A percentile compares a stretch with the other conserved stretches of the same genome.
Conservation (phyloP, 1,140 invertebrate species). For the Caligus rogercresseyi region DNA sequence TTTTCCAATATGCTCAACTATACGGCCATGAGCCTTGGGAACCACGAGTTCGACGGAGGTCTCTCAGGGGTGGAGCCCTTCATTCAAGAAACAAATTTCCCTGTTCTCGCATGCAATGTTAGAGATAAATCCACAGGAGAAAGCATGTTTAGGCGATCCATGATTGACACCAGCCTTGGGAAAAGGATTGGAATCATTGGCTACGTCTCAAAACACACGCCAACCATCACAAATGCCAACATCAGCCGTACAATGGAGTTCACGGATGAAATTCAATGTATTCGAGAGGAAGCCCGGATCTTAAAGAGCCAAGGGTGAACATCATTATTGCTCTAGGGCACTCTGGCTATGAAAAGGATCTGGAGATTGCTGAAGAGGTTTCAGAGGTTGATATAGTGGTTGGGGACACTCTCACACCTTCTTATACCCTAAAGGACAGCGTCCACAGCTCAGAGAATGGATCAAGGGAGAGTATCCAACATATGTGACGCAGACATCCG, state of each 20-base stretch:
- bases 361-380: slow-evolving; percentile 53
- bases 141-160: slow-evolving; percentile 32
- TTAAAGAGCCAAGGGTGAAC: slow-evolving; percentile 39
- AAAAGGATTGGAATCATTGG: slow-evolving; percentile 63
- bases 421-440: slow-evolving; percentile 35
- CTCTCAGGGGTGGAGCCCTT: slow-evolving; percentile 54
- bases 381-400: slow-evolving; percentile 67
- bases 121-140: slow-evolving; percentile 43
- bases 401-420: slow-evolving; percentile 77
- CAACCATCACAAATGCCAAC: slow-evolving; percentile 22
- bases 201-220: slow-evolving; percentile 66
- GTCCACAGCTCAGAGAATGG: slow-evolving; percentile 32
- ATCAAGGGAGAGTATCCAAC: slow-evolving; percentile 44
- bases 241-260: slow-evolving; percentile 26
- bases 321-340: slow-evolving; percentile 78
- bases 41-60: slow-evolving; percentile 81
- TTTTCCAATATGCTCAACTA: slow-evolving; percentile 57
- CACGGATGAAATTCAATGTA: slow-evolving; percentile 48
- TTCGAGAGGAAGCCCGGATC: slow-evolving; percentile 31
- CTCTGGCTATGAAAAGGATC: slow-evolving; percentile 58
- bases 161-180: slow-evolving; percentile 26
- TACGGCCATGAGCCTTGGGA: slow-evolving; percentile 69
- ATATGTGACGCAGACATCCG: slow-evolving; percentile 45
- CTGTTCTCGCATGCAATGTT: slow-evolving; percentile 57
- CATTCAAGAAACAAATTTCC: slow-evolving; percentile 46